phyloP scores from a whole-genome alignment of 1,140 invertebrate genomes.

The Gonatopus flavifemur region DNA sequence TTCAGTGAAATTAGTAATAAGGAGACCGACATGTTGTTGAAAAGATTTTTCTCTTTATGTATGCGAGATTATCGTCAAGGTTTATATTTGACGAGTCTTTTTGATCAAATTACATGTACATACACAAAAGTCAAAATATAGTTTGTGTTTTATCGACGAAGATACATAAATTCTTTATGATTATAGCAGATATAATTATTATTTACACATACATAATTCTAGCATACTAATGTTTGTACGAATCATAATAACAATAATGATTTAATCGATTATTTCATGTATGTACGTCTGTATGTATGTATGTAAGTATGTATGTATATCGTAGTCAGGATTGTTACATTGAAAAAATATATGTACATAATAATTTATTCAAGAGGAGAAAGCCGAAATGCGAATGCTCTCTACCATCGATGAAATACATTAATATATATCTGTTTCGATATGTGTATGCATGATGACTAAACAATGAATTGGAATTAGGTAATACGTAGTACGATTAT shows the following conservation, averaged over 20 bases:
- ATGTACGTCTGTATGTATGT: constrained; percentile 19
- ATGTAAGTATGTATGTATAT: constrained; percentile 5
- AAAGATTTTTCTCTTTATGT: no score
- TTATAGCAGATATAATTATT: background rate
- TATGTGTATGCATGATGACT: no score
- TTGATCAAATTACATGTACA: constrained; percentile 40
- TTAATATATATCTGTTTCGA: no score
- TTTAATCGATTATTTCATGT: constrained; percentile 8
- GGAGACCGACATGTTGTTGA: no score
- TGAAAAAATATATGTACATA: constrained; percentile 54
- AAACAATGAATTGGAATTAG: no score
- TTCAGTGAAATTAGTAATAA: no score
- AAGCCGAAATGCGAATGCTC: constrained; percentile 21
- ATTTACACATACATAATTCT: constrained; percentile 9
- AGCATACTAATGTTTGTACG: background rate
- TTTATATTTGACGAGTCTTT: no score
- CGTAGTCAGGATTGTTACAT: constrained; percentile 36
- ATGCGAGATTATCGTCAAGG: no score
- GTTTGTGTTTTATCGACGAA: constrained; percentile 39
- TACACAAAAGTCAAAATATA: constrained; percentile 43
- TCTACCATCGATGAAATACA: constrained; percentile 11
- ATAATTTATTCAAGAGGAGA: constrained; percentile 36
- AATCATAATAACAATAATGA: constrained; percentile 1
- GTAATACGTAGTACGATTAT: no score
- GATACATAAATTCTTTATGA: constrained; percentile 19